These are phyloP conservation scores for Knipowitschia caucasica DNA, from an alignment of 2,797 vertebrate genomes.

Conservation along the genomic window DNA sequence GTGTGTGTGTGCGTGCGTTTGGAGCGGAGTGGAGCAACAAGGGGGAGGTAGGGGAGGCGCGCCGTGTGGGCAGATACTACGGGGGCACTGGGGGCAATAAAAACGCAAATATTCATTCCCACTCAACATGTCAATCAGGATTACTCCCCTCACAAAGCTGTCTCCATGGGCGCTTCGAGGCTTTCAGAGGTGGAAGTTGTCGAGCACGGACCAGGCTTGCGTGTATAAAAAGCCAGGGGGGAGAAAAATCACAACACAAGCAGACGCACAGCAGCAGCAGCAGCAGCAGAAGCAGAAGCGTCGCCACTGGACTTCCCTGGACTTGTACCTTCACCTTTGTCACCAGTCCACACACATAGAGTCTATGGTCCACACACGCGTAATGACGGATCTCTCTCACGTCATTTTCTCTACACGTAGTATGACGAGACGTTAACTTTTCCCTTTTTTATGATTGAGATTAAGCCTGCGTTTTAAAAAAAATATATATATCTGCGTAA, in stretches of 20 bases:
- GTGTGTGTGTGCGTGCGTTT: no score
- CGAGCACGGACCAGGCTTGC: constrained; percentile 51
- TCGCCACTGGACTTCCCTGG: no score
- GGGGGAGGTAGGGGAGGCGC: constrained; percentile 63
- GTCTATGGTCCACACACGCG: no score
- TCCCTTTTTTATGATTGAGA: constrained; percentile 2
- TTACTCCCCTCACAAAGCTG: constrained; percentile 85
- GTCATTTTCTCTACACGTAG: constrained; percentile 12
- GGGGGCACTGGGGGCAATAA: constrained; percentile 73
- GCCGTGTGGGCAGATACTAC: constrained; percentile 74
- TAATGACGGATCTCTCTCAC: constrained; percentile 47
- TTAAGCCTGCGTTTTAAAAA: constrained; percentile 45
- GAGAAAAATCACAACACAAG: constrained; percentile 38
- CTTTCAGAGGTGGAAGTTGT: constrained; percentile 53
- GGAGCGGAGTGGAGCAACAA: constrained; percentile 2
- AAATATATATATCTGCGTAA: constrained; percentile 24
- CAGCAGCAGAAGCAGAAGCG: constrained; percentile 23
- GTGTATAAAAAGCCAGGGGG: constrained; percentile 53
- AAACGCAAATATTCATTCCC: constrained; percentile 70
- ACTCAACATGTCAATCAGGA: constrained; percentile 95
- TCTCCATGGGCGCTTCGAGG: constrained; percentile 56
- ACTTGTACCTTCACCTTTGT: constrained; percentile 21
- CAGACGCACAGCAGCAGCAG: constrained; percentile 19
- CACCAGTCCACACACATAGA: constrained; percentile 37
- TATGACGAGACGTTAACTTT: constrained; percentile 34